Evolutionary conservation across 1,140 invertebrate species (phyloP), one percentile per base, ranked within the genome.

Genomic region (Pectinophora gossypiella): DNA sequence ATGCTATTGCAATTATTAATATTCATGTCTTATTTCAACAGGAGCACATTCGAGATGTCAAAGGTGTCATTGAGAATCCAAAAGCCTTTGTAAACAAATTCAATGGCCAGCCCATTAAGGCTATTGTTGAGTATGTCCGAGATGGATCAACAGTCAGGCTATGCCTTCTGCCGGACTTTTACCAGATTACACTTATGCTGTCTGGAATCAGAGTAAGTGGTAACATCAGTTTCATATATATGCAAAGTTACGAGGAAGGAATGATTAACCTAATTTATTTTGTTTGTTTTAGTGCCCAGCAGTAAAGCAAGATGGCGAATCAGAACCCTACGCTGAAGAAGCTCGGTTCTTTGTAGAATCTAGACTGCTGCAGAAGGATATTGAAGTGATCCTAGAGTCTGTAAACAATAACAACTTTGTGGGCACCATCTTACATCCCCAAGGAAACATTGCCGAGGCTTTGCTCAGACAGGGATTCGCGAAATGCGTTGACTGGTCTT

Each of bases 401-500:
- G 92, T 95, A 0, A 97, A 96, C 64, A 98, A 97, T 71, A 95
- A 95, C 56, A 97, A 97, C 72, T 96, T 99, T 70, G 94, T 99
- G 59, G 98, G 98, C 16, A 96, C 95, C n/a, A 94, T 99, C 60
- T 67, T 98, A 23, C 97, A 99, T 88, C 97, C 98, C 0, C 92
- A 91, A 70, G 88, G 97, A 88, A 99, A 99, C 72, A 99, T 99
- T 85, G 97, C 98, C 0, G 98, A 99, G 76, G 90, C 94, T 38
- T 87, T 99, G 35, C 76, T 99, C 45, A 92, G 84, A 44, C 95
- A 98, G 88, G 98, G 98, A 18, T 97, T 98, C 72, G 98, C 97
- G 0, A 94, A 93, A 73, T 99, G 97, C 76, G 96, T 99, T n/a
- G 98, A 99, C 77, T 99, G 97, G 97, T 98, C 96, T 6, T 95